Evolutionary conservation across 2,113 vertebrate genomes (phyloP).

Genomic region (Procavia capensis): DNA sequence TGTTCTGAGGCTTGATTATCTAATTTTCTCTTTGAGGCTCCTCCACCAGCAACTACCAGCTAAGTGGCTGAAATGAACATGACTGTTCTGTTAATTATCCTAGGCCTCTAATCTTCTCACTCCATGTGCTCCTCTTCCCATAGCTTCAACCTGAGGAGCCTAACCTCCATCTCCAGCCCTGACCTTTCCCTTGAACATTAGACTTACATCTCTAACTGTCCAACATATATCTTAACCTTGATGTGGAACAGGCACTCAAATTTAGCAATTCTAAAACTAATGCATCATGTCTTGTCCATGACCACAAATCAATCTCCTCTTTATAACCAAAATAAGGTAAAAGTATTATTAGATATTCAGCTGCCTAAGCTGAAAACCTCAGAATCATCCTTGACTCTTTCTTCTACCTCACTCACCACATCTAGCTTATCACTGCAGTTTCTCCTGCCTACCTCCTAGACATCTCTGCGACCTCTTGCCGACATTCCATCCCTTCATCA

Average conservation of each 20-base stretch:
- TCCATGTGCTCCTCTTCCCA: background rate
- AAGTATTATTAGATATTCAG: background rate
- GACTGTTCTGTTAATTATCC: background rate
- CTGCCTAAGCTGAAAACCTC: background rate
- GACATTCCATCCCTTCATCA: background rate
- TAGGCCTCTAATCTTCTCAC: background rate
- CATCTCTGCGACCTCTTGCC: background rate
- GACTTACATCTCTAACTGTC: background rate
- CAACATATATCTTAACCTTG: background rate
- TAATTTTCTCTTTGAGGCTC: conserved; percentile 69
- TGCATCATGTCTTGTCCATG: background rate
- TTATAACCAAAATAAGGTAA: background rate
- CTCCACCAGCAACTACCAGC: conserved; percentile 59
- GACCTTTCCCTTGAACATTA: background rate
- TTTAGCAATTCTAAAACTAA: background rate
- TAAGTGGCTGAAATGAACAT: background rate
- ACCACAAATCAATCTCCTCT: background rate
- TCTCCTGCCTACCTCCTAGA: background rate
- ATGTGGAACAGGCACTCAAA: background rate
- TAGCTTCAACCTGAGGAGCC: background rate
- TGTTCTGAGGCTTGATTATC: conserved; percentile 59
- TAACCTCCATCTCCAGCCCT: background rate
- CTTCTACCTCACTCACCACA: background rate
- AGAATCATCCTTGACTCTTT: background rate
- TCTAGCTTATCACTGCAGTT: background rate